Evolutionary conservation across 2,888 invertebrate genomes (phyloP).

Genomic region (Anarsia innoxiella): DNA sequence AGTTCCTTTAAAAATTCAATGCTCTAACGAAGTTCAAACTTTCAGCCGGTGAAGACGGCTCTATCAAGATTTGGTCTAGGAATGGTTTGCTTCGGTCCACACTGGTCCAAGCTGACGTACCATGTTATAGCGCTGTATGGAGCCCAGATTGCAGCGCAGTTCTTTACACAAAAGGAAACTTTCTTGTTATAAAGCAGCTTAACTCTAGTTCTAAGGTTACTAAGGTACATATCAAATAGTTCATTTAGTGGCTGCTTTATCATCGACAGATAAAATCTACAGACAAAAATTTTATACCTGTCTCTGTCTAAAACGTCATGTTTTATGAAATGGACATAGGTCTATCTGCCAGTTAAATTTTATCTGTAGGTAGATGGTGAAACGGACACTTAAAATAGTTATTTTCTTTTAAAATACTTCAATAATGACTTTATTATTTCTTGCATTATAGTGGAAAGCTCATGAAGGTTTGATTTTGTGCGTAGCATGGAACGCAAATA

Average conservation of each 20-base stretch:
- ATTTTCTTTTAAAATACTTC: not conserved
- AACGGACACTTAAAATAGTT: too few species aligned
- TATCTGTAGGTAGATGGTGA: too few species aligned
- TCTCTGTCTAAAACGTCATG: too few species aligned
- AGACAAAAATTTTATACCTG: too few species aligned
- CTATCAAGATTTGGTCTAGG: slow-evolving; percentile 97
- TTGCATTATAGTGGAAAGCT: slow-evolving; percentile 89
- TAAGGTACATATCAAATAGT: slow-evolving; percentile 63
- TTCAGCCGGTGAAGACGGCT: slow-evolving; percentile 96
- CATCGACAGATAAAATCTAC: too few species aligned
- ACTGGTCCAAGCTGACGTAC: slow-evolving; percentile 84
- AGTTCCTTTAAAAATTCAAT: too few species aligned
- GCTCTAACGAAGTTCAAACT: too few species aligned
- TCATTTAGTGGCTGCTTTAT: not conserved
- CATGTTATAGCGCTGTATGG: slow-evolving; percentile 92
- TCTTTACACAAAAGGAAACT: slow-evolving; percentile 80
- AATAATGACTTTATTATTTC: slow-evolving; percentile 1
- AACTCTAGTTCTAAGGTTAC: slow-evolving; percentile 83
- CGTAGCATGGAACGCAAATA: slow-evolving; percentile 95
- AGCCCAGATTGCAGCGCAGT: slow-evolving; percentile 82
- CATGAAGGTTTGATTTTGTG: slow-evolving; percentile 95
- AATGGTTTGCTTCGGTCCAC: slow-evolving; percentile 95
- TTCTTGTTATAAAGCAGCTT: slow-evolving; percentile 80
- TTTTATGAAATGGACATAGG: too few species aligned
- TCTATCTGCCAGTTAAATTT: too few species aligned